Percentiles rank a stretch among this genome's conserved stretches.
Conservation (phyloP, 2,888 invertebrate species). For the Phortica magna region DNA sequence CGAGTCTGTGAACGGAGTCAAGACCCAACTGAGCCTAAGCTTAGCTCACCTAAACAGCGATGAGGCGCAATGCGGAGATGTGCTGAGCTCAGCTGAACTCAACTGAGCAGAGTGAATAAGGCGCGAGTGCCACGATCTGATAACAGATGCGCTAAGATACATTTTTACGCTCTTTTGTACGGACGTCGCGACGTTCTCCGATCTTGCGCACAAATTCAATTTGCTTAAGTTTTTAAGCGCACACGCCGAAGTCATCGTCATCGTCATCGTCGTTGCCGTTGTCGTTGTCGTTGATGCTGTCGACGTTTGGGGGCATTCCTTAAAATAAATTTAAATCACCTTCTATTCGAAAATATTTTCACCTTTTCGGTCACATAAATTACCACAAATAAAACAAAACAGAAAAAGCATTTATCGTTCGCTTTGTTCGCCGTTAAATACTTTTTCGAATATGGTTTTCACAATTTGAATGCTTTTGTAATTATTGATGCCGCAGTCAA, state of each 20-base stretch:
- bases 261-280: background rate
- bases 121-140: constrained; percentile 40
- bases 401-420: constrained; percentile 9
- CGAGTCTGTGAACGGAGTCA: constrained; percentile 28
- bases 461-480: constrained; percentile 19
- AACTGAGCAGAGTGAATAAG: constrained; percentile 4
- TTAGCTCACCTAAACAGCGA: too few relatives aligned
- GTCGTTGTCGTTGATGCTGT: background rate
- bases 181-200: constrained; percentile 34
- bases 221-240: constrained; percentile 66
- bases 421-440: constrained; percentile 20
- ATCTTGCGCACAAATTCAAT: constrained; percentile 60
- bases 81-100: background rate
- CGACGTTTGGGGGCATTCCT: background rate
- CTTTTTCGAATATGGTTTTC: constrained; percentile 40
- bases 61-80: too few relatives aligned
- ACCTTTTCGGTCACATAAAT: constrained; percentile 65
- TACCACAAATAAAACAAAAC: constrained; percentile 54
- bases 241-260: background rate
- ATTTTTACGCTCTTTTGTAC: constrained; percentile 36
- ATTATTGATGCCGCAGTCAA: constrained; percentile 2
- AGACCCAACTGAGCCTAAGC: background rate
- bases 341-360: constrained; percentile 72
- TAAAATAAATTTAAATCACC: constrained; percentile 69
- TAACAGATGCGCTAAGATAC: constrained; percentile 47